Evolutionary conservation across 2,797 vertebrate species (phyloP), one percentile per base, ranked within the genome.

Genomic region (Echeneis naucrates): DNA sequence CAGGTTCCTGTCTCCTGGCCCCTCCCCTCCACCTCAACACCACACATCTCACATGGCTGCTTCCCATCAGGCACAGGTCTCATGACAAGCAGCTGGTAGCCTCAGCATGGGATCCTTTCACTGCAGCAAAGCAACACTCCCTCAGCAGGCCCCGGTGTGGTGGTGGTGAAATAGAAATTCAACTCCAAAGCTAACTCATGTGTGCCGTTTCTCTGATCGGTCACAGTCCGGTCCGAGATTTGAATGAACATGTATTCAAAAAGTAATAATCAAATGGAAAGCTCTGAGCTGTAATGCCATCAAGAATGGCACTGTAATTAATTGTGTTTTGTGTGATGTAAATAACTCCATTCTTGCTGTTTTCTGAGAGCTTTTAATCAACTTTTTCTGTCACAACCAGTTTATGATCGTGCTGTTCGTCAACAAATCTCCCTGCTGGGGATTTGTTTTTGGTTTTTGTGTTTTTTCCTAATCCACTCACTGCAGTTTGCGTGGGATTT

Each of bases 41-140:
- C 76, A 88, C 77, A 83, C 78, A 79, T 77, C 88, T 90, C 89
- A 90, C 90, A 90, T 90, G 88, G 79, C 72, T 75, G 80, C 77
- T 68, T 68, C 80, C 45, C 75, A 61, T 75, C 78, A 83, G 63
- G 64, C 72, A 67, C 13, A 32, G 74, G 88, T 94, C 92, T 92
- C 83, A 92, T 92, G 90, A 93, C 76, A 74, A 81, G 85, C 90
- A 92, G 89, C 87, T 90, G 86, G 74, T 85, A 82, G 35, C 68
- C 78, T 80, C 68, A 48, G 69, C 21, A 27, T 35, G 38, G 21
- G 65, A 75, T 62, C 58, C 51, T 68, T 73, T 69, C 62, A 44
- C 55, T 5, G 21, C 32, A 56, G 61, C 50, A 33, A 16, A 40
- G 66, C 38, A 53, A 63, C 60, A 51, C 72, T 56, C 38, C 35